A percentile compares a stretch with the other conserved stretches of the same genome.
phyloP scores from a whole-genome alignment of 1,140 invertebrate genomes.

The Aricia agestis region DNA sequence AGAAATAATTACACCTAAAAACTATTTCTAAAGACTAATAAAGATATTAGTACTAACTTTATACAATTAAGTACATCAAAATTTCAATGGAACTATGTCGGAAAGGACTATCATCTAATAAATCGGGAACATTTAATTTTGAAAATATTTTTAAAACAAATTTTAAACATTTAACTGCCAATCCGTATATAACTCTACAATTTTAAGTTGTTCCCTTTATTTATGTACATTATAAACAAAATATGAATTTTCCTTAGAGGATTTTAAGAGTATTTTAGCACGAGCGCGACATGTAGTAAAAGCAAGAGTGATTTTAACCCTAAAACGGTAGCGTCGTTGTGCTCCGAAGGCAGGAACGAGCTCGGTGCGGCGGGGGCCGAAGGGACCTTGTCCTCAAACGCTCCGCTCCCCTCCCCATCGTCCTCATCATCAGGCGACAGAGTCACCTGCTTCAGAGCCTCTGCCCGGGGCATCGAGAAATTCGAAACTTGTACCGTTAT shows the following conservation, averaged over 20 bases:
- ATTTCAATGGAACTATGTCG: neutral
- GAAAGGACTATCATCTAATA: neutral
- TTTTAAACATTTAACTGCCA: neutral
- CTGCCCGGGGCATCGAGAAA: conserved; percentile 36
- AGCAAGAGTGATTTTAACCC: neutral
- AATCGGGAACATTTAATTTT: conserved; percentile 5
- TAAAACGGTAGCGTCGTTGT: conserved; percentile 32
- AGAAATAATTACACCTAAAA: neutral
- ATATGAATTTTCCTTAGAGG: neutral
- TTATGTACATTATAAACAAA: conserved; percentile 9
- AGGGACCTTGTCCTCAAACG: conserved; percentile 45
- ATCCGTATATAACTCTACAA: conserved; percentile 2
- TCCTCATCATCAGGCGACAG: conserved; percentile 65
- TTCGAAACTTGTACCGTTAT: conserved; percentile 22
- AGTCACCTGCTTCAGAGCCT: conserved; percentile 55
- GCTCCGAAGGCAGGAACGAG: conserved; percentile 54
- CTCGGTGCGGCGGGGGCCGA: conserved; percentile 58
- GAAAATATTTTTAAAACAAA: neutral
- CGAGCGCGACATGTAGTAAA: neutral
- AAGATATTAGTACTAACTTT: neutral
- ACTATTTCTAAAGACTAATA: conserved; percentile 2
- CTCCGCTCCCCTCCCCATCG: conserved; percentile 60
- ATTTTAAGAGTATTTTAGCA: neutral
- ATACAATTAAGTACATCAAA: conserved; percentile 1
- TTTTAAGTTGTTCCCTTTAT: conserved; percentile 6